Evolutionary conservation across 2,888 invertebrate genomes (phyloP).

Genomic region (Frankliniella fusca): DNA sequence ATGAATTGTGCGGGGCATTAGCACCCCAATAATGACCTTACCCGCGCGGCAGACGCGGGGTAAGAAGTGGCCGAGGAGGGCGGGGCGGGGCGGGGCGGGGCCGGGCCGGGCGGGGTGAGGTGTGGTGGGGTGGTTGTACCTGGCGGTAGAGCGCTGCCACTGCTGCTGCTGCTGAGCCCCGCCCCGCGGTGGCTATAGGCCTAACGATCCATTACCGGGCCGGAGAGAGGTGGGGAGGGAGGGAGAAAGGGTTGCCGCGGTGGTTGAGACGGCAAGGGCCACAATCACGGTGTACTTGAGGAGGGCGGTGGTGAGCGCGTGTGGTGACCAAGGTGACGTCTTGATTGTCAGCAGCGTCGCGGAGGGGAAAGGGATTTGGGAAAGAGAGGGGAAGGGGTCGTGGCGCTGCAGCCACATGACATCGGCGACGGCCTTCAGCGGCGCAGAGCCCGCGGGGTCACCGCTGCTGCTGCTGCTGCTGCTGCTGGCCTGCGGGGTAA

Average conservation of each 20-base stretch:
- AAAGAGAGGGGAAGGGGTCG: no score
- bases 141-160: not conserved
- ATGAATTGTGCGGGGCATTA: constrained; percentile 12
- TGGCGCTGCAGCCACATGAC: no score
- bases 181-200: not conserved
- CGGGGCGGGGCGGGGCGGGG: not conserved
- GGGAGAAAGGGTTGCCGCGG: no score
- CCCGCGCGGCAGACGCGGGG: not conserved
- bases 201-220: no score
- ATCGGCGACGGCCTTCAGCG: no score
- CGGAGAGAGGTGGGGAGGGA: not conserved
- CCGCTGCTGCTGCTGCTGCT: no score
- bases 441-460: no score
- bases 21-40: not conserved
- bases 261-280: not conserved
- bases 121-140: not conserved
- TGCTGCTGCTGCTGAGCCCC: not conserved
- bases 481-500: no score
- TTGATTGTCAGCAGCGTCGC: not conserved
- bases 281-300: not conserved
- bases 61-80: constrained; percentile 1
- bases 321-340: not conserved
- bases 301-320: not conserved
- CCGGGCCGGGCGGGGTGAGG: not conserved
- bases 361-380: no score